Evolutionary conservation across 2,113 vertebrate genomes (phyloP).

Genomic region (Nibea albiflora): DNA sequence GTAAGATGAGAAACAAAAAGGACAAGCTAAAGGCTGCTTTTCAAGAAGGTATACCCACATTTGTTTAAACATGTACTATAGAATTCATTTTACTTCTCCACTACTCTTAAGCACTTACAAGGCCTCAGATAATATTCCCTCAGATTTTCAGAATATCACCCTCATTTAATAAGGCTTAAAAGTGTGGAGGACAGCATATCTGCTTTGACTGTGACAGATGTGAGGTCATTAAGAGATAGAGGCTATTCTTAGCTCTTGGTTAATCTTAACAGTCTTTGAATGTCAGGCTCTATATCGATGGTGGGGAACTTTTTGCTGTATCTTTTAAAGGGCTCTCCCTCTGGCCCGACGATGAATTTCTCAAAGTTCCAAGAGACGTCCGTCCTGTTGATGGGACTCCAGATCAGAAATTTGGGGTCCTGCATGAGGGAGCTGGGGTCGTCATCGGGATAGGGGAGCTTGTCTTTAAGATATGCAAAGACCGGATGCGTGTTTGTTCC

Average conservation of each 20-base stretch:
- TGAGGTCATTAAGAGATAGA: slow-evolving; percentile 43
- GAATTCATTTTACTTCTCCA: slow-evolving; percentile 50
- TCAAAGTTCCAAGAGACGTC: slow-evolving; percentile 99
- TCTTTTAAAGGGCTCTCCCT: slow-evolving; percentile 96
- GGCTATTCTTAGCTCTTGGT: slow-evolving; percentile 86
- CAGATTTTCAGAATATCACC: slow-evolving; percentile 84
- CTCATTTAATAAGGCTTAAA: slow-evolving; percentile 90
- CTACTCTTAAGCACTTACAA: slow-evolving; percentile 80
- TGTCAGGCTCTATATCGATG: slow-evolving; percentile 92
- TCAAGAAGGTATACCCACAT: not conserved
- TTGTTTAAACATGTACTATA: slow-evolving; percentile 11
- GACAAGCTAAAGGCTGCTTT: not conserved
- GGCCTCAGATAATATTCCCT: slow-evolving; percentile 84
- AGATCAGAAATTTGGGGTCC: slow-evolving; percentile 90
- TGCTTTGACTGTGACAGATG: slow-evolving; percentile 49
- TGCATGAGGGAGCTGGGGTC: slow-evolving; percentile 87
- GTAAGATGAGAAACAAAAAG: slow-evolving; percentile 15
- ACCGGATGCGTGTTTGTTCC: slow-evolving; percentile 91
- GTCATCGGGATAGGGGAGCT: slow-evolving; percentile 91
- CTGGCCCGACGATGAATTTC: slow-evolving; percentile 96
- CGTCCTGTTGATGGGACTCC: slow-evolving; percentile 90
- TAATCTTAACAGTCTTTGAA: slow-evolving; percentile 93
- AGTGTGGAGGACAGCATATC: slow-evolving; percentile 62
- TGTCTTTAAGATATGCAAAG: slow-evolving; percentile 96
- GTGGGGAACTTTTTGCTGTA: slow-evolving; percentile 92